Evolutionary conservation across 2,113 vertebrate genomes (phyloP).

Genomic region (Paraplagusia blochii): DNA sequence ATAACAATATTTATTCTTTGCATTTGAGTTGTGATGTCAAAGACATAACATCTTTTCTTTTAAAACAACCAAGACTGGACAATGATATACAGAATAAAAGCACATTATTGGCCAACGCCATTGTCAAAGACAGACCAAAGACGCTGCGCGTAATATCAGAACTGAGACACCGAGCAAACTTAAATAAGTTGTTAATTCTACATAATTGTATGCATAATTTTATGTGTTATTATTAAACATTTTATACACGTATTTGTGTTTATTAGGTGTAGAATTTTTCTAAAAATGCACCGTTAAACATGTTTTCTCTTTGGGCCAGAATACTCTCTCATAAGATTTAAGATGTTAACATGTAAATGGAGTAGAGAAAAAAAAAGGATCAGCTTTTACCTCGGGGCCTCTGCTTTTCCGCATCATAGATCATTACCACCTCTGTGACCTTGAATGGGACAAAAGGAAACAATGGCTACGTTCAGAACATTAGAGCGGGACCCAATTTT

Average conservation of each 20-base stretch:
- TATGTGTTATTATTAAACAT: too few relatives aligned
- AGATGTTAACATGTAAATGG: slow-evolving; percentile 70
- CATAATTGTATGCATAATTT: too few relatives aligned
- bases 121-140: slow-evolving; percentile 26
- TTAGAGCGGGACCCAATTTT: slow-evolving; percentile 20
- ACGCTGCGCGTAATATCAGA: not conserved
- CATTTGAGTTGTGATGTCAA: too few relatives aligned
- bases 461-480: slow-evolving; percentile 61
- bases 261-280: too few relatives aligned
- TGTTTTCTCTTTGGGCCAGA: slow-evolving; percentile 74
- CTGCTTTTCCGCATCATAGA: slow-evolving; percentile 99
- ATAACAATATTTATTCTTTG: too few relatives aligned
- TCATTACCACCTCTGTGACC: slow-evolving; percentile 99
- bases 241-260: not conserved
- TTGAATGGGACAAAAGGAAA: slow-evolving; percentile 78
- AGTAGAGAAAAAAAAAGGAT: slow-evolving; percentile 79
- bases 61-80: not conserved
- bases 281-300: not conserved
- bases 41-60: too few relatives aligned
- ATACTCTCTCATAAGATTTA: slow-evolving; percentile 97
- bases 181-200: too few relatives aligned
- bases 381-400: slow-evolving; percentile 99
- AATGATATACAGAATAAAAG: not conserved
- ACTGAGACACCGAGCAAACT: not conserved
- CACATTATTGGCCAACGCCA: slow-evolving; percentile 1